These are phyloP conservation scores for Lordiphosa fenestrarum DNA, from an alignment of 2,888 invertebrate genomes.

Conservation along the genomic window DNA sequence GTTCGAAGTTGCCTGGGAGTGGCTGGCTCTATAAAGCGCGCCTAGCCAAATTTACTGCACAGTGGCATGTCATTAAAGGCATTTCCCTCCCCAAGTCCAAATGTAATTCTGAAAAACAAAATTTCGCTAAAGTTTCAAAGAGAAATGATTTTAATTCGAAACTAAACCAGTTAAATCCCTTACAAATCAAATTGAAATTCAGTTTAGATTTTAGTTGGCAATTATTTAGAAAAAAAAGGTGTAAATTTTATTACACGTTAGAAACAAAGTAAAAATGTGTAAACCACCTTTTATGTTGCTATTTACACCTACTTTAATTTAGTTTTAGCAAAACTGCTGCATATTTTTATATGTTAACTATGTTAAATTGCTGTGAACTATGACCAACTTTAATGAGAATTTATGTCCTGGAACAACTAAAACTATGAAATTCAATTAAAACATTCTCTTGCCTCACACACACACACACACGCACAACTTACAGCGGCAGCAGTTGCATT, in stretches of 20 bases:
- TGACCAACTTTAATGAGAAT: slow-evolving; percentile 10
- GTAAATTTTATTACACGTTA: no score
- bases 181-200: no score
- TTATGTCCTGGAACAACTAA: slow-evolving; percentile 16
- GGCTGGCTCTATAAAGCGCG: slow-evolving; percentile 1
- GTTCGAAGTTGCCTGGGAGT: neutral
- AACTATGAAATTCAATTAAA: slow-evolving; percentile 51
- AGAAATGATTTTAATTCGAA: neutral
- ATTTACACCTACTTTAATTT: no score
- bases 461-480: slow-evolving; percentile 30
- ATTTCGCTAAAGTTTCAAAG: neutral
- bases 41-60: slow-evolving; percentile 48
- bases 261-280: no score
- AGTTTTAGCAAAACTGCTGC: no score
- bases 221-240: no score
- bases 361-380: no score
- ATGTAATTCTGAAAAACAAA: neutral
- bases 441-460: slow-evolving; percentile 32
- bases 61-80: slow-evolving; percentile 49
- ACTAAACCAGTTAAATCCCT: no score
- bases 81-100: neutral
- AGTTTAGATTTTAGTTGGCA: no score
- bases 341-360: no score
- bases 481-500: slow-evolving; percentile 35
- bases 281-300: no score